A percentile compares a stretch with the other conserved stretches of the same genome.
Evolutionary conservation across 2,113 vertebrate genomes (phyloP).

Genomic region (Porphyrio hochstetteri): DNA sequence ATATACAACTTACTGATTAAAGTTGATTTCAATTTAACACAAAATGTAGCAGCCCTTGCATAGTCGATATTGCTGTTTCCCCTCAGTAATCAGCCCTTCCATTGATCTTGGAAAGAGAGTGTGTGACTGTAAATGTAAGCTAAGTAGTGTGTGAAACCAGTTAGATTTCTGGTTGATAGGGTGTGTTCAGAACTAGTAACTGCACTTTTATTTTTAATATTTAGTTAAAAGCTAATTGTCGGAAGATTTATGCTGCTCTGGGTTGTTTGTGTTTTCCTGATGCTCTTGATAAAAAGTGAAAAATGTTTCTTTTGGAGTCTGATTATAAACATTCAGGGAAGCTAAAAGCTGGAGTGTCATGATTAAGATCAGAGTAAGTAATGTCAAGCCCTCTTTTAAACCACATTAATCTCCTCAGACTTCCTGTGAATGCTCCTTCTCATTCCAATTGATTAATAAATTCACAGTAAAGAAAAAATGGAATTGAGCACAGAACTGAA

Average conservation of each 20-base stretch:
- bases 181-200: not conserved
- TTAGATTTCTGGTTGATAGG: not conserved
- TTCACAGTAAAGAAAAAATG: constrained; percentile 39
- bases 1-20: not conserved
- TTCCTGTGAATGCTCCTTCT: constrained; percentile 4
- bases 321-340: not conserved
- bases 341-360: not conserved
- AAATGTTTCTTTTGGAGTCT: not conserved
- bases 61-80: not conserved
- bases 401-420: constrained; percentile 43
- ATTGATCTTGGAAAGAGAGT: not conserved
- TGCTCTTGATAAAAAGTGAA: not conserved
- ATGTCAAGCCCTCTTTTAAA: constrained; percentile 42
- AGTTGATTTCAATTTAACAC: not conserved
- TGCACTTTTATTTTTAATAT: not conserved
- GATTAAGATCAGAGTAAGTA: not conserved
- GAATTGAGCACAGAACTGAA: not conserved
- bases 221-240: not conserved
- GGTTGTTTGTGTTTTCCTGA: not conserved
- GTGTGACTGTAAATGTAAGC: not conserved
- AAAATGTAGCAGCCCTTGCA: not conserved
- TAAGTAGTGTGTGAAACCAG: not conserved
- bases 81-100: not conserved
- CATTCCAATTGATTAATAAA: constrained; percentile 20
- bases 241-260: not conserved